Conservation (phyloP, 2,888 invertebrate species). For the Tolmerus cingulatus region DNA sequence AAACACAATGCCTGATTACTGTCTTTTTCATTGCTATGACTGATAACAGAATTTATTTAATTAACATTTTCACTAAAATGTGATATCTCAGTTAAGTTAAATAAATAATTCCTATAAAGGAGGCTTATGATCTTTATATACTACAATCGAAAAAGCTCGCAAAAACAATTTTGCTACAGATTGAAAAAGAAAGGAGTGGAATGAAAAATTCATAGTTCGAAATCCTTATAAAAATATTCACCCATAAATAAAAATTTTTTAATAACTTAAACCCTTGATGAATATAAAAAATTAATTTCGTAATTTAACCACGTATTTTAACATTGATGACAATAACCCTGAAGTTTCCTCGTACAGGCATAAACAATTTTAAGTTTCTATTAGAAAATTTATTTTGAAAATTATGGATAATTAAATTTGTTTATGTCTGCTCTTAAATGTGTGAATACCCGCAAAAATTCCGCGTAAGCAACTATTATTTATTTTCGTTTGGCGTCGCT, state of each 20-base stretch:
- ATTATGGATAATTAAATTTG: background rate
- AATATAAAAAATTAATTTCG: no score
- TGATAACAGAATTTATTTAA: background rate
- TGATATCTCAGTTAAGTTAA: background rate
- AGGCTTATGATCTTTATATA: no score
- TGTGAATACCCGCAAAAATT: background rate
- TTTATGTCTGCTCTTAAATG: background rate
- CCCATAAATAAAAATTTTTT: no score
- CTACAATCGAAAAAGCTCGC: no score
- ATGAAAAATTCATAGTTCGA: no score
- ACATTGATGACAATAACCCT: background rate
- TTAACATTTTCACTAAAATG: background rate
- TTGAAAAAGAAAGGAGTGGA: no score
- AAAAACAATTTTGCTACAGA: no score
- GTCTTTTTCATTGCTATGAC: background rate
- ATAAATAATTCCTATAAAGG: background rate
- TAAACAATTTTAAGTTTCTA: background rate
- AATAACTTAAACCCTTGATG: no score
- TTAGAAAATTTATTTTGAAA: background rate
- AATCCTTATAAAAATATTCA: no score
- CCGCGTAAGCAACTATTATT: background rate
- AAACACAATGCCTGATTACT: background rate
- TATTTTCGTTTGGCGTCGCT: background rate
- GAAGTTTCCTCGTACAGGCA: background rate
- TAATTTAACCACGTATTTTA: no score